Conservation (phyloP, 2,113 vertebrate species). For the Spea bombifrons region DNA sequence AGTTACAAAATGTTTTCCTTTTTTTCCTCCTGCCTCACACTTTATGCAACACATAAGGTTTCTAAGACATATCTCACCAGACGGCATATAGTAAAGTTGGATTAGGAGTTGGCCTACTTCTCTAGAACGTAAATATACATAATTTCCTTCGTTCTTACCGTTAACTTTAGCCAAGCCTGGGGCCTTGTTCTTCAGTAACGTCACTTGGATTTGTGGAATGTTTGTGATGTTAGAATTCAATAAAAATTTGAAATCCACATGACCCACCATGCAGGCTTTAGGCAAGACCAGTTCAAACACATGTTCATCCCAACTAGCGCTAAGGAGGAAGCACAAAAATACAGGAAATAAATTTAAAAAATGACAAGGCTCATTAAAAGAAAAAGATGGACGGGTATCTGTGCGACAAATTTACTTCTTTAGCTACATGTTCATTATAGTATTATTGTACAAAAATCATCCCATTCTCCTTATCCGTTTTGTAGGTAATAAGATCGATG, state of each 20-base stretch:
- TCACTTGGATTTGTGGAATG: slow-evolving; percentile 98
- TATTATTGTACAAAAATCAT: not conserved
- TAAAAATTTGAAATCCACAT: slow-evolving; percentile 98
- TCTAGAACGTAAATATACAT: too few relatives aligned
- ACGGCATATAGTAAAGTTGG: too few relatives aligned
- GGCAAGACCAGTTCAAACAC: slow-evolving; percentile 96
- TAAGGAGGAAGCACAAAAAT: slow-evolving; percentile 58
- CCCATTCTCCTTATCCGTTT: not conserved
- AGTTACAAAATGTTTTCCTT: too few relatives aligned
- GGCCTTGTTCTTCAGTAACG: slow-evolving; percentile 95
- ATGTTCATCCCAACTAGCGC: slow-evolving; percentile 98
- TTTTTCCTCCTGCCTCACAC: too few relatives aligned
- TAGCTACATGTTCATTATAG: not conserved
- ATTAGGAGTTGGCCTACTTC: too few relatives aligned
- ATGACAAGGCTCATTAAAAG: not conserved
- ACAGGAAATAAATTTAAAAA: not conserved
- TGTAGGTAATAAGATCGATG: not conserved
- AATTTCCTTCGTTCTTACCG: slow-evolving; percentile 70
- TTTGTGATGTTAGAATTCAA: slow-evolving; percentile 93
- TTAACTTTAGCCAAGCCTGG: slow-evolving; percentile 93
- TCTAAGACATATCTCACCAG: too few relatives aligned
- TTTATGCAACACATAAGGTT: too few relatives aligned
- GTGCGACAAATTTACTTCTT: not conserved
- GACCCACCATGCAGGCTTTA: slow-evolving; percentile 98
- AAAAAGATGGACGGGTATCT: not conserved